These are phyloP conservation scores for Lucilia sericata DNA, from an alignment of 1,140 invertebrate species.

Conservation along the genomic window DNA sequence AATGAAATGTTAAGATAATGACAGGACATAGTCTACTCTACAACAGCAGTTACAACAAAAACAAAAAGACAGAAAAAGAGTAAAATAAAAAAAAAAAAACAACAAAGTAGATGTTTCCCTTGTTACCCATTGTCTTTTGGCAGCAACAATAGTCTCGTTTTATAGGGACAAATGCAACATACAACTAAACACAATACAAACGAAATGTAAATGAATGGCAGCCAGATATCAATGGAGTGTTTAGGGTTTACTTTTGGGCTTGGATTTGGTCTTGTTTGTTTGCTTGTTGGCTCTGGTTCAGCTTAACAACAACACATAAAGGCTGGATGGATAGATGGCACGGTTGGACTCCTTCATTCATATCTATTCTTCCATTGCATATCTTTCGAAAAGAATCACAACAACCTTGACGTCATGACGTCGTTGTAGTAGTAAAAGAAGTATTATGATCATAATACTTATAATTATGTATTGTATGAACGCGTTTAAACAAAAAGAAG, in stretches of 20 bases:
- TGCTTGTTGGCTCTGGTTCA: not conserved
- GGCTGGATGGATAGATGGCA: too few relatives aligned
- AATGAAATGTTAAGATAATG: constrained; percentile 1
- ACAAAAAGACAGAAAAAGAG: not conserved
- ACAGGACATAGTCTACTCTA: not conserved
- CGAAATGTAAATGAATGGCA: not conserved
- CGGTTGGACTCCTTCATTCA: not conserved
- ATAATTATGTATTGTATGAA: constrained; percentile 2
- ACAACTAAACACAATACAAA: too few relatives aligned
- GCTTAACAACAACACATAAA: too few relatives aligned
- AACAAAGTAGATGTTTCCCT: not conserved
- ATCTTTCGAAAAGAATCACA: not conserved
- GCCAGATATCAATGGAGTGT: not conserved
- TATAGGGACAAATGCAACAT: not conserved
- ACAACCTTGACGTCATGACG: not conserved
- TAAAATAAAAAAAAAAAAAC: not conserved
- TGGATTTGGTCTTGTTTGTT: not conserved
- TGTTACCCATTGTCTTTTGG: constrained; percentile 3
- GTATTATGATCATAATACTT: not conserved
- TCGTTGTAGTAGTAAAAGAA: not conserved
- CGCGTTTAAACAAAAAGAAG: not conserved
- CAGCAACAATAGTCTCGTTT: not conserved
- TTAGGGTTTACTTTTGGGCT: not conserved
- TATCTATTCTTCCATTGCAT: not conserved
- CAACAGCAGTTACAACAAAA: not conserved